Evolutionary conservation across 2,797 vertebrate species (phyloP), one percentile per base, ranked within the genome.

Genomic region (Sphaeramia orbicularis): DNA sequence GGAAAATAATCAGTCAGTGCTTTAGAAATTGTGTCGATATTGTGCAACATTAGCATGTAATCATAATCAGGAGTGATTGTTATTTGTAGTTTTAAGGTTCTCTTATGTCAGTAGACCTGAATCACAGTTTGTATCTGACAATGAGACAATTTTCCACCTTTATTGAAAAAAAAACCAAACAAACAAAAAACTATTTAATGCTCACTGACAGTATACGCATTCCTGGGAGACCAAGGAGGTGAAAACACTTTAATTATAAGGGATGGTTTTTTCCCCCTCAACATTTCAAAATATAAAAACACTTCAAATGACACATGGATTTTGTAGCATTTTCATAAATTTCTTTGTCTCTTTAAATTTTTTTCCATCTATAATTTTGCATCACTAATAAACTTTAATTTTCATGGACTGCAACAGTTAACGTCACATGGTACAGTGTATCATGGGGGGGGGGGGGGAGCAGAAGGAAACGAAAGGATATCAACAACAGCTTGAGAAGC

Each of bases 331-430:
- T 65, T 78, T 70, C 40, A 63, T 14, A 67, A 18, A 66, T 42
- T 14, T 41, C 40, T 18, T 16, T 30, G 58, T 38, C 65, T 56
- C 58, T 27, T 14, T 2, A n/a, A 9, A 32, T 43, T 35, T 51
- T 44, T 24, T 27, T 10, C 27, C 36, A 9, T 7, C 11, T 65
- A 15, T 53, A 52, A 15, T 52, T 79, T 49, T 55, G 54, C 58
- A 36, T 80, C 57, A 16, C 18, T 59, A 71, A 69, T 58, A 76
- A 86, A 73, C 8, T 67, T 44, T 19, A 55, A 44, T 41, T 55
- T 60, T 10, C 3, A 11, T 36, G 32, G 65, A 40, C 50, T 64
- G 55, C 50, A 48, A 71, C 21, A 15, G 49, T 18, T 64, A 40
- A 55, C 16, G 44, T 62, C 14, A 74, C 44, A 53, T 47, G 60